Evolutionary conservation across 1,140 invertebrate genomes (phyloP).

Genomic region (Latrodectus geometricus): DNA sequence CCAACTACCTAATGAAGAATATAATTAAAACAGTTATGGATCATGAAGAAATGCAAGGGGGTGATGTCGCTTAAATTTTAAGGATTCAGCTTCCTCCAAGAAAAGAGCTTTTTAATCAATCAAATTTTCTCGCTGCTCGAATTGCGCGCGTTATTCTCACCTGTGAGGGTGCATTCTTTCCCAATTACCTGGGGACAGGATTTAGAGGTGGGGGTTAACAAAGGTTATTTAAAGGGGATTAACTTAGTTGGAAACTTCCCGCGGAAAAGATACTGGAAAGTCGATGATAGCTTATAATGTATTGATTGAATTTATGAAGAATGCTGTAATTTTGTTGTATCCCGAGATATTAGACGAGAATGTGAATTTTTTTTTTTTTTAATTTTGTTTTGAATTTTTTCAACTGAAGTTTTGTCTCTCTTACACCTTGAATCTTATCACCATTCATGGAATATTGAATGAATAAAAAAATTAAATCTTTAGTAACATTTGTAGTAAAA

Average conservation of each 20-base stretch:
- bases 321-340: too few species aligned
- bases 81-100: not conserved
- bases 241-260: not conserved
- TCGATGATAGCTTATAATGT: not conserved
- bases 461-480: too few species aligned
- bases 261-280: not conserved
- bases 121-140: not conserved
- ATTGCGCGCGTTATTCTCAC: not conserved
- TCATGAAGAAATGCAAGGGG: not conserved
- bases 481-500: too few species aligned
- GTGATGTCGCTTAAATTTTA: not conserved
- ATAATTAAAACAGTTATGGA: not conserved
- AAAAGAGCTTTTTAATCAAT: not conserved
- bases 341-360: too few species aligned
- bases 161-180: not conserved
- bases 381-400: too few species aligned
- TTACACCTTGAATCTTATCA: too few species aligned
- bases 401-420: too few species aligned
- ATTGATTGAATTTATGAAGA: not conserved
- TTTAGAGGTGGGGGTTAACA: not conserved
- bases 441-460: too few species aligned
- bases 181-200: not conserved
- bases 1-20: not conserved
- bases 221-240: not conserved
- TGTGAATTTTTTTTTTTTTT: too few species aligned